phyloP scores from a whole-genome alignment of 2,888 invertebrate species.

The Epirrhoe tristata region DNA sequence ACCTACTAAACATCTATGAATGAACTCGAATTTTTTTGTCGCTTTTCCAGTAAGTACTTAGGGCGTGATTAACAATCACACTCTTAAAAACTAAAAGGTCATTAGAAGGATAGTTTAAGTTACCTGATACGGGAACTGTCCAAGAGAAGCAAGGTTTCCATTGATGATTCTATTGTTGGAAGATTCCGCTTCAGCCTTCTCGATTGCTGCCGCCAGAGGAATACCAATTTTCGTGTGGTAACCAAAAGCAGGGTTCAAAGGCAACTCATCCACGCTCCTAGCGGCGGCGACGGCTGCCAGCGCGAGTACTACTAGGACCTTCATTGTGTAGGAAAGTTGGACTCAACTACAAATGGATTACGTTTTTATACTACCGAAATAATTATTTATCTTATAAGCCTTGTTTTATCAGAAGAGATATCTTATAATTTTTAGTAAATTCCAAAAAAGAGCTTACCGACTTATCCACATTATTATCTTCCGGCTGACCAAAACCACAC shows the following conservation, averaged over 20 bases:
- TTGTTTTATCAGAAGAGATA: not conserved
- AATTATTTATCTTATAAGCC: not conserved
- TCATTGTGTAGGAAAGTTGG: not conserved
- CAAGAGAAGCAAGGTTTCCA: conserved; percentile 46
- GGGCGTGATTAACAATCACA: not conserved
- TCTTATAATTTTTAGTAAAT: not conserved
- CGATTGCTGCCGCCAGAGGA: conserved; percentile 51
- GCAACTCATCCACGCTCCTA: not conserved
- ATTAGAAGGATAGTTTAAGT: conserved; percentile 4
- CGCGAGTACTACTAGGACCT: not conserved
- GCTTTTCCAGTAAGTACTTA: no score
- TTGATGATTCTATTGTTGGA: conserved; percentile 50
- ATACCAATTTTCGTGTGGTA: conserved; percentile 52
- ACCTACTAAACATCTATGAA: no score
- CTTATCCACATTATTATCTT: not conserved
- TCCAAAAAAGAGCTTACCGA: not conserved
- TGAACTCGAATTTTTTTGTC: no score
- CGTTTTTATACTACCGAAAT: not conserved
- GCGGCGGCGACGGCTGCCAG: not conserved
- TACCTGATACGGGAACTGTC: conserved; percentile 51
- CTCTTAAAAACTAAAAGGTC: not conserved
- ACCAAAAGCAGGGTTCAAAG: conserved; percentile 43
- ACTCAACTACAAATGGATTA: not conserved
- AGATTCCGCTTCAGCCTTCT: conserved; percentile 44
- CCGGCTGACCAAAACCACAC: no score